phyloP scores from a whole-genome alignment of 2,113 vertebrate genomes.

The Tympanuchus pallidicinctus region DNA sequence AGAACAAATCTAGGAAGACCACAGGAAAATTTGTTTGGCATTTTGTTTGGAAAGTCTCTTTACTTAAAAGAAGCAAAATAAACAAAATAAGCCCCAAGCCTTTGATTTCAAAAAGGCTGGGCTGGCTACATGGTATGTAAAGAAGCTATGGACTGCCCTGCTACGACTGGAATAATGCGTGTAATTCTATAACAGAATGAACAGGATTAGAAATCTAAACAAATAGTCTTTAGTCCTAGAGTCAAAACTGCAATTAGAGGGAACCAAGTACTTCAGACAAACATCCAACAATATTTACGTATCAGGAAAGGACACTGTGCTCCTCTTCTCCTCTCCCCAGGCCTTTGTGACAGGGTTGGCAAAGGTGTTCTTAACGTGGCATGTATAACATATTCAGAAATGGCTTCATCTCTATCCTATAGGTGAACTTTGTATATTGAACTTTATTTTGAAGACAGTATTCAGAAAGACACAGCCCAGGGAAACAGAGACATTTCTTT shows the following conservation, averaged over 20 bases:
- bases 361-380: neutral
- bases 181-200: conserved; percentile 17
- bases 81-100: conserved; percentile 12
- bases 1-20: conserved; percentile 58
- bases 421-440: neutral
- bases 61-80: conserved; percentile 34
- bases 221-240: conserved; percentile 19
- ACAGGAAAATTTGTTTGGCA: conserved; percentile 41
- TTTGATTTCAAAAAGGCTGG: conserved; percentile 34
- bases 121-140: neutral
- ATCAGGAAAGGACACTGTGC: neutral
- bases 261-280: conserved; percentile 37
- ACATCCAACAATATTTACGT: neutral
- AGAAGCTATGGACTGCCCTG: neutral
- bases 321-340: conserved; percentile 1
- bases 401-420: neutral
- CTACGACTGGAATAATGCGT: conserved; percentile 28
- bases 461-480: neutral
- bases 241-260: conserved; percentile 39
- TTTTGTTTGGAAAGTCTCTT: conserved; percentile 49
- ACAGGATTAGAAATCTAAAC: conserved; percentile 27
- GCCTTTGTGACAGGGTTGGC: conserved; percentile 15
- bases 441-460: neutral
- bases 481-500: neutral
- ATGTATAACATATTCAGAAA: conserved; percentile 26